Percentiles rank a stretch among this genome's conserved stretches.
Evolutionary conservation across 2,797 vertebrate genomes (phyloP).

Genomic region (Siniperca scherzeri): DNA sequence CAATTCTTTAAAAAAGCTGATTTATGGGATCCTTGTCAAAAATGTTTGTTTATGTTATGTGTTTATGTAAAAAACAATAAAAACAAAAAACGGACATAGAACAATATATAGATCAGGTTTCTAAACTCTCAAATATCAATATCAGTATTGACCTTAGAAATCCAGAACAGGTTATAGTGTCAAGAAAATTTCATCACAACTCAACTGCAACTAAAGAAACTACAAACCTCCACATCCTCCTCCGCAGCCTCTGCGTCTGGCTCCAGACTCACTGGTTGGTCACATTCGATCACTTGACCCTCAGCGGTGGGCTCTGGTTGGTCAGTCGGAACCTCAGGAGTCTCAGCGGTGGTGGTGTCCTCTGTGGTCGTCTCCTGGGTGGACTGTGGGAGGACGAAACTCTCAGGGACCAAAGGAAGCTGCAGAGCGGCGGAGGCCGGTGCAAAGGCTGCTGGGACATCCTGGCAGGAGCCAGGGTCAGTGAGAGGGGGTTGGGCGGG

Average conservation of each 20-base stretch:
- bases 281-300: constrained; percentile 82
- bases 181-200: not conserved
- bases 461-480: constrained; percentile 43
- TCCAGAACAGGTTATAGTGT: not conserved
- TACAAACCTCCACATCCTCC: constrained; percentile 70
- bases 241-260: constrained; percentile 70
- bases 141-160: not conserved
- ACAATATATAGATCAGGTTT: not conserved
- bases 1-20: too few species aligned
- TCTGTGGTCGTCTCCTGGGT: constrained; percentile 18
- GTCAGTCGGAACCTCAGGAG: constrained; percentile 40
- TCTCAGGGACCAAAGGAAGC: constrained; percentile 48
- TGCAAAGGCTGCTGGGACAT: constrained; percentile 33
- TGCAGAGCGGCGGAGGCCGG: constrained; percentile 25
- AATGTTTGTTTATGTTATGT: not conserved
- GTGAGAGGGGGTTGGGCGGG: constrained; percentile 5
- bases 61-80: not conserved
- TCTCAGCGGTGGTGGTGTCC: not conserved
- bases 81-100: not conserved
- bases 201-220: constrained; percentile 3
- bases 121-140: not conserved
- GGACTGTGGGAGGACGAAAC: constrained; percentile 18
- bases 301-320: constrained; percentile 46
- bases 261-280: constrained; percentile 93
- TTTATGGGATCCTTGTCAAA: not conserved